Conservation (phyloP, 2,888 invertebrate genomes). For the Amphipoea lucens region DNA sequence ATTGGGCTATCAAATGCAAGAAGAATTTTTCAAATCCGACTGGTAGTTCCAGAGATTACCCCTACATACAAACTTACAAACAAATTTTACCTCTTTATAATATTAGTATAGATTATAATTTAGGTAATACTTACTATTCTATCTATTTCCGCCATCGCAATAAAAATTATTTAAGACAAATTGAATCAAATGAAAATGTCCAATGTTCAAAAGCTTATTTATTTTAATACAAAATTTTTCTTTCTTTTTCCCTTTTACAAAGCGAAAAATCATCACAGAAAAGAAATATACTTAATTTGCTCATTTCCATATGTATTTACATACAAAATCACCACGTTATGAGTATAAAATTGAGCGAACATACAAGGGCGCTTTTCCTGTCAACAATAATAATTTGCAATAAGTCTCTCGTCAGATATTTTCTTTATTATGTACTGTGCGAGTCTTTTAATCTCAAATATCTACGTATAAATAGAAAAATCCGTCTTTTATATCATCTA, state of each 20-base stretch:
- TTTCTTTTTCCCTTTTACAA: slow-evolving; percentile 2
- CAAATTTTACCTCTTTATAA: no score
- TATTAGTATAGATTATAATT: background rate
- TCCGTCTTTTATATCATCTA: no score
- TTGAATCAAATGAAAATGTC: slow-evolving; percentile 18
- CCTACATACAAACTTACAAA: no score
- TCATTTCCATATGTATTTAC: slow-evolving; percentile 45
- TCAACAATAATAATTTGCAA: slow-evolving; percentile 40
- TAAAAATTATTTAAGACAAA: slow-evolving; percentile 3
- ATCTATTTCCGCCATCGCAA: background rate
- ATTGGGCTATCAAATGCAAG: no score
- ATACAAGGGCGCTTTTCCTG: slow-evolving; percentile 9
- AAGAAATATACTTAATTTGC: slow-evolving; percentile 2
- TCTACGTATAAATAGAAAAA: background rate
- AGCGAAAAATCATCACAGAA: slow-evolving; percentile 34
- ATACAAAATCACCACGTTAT: slow-evolving; percentile 31
- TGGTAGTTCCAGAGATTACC: no score
- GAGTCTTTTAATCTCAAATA: slow-evolving; percentile 3
- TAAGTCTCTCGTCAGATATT: slow-evolving; percentile 30
- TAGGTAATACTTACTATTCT: background rate
- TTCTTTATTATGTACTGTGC: slow-evolving; percentile 19
- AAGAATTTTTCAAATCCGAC: no score
- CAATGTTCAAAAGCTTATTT: background rate
- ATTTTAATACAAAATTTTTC: background rate
- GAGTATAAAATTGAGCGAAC: slow-evolving; percentile 37